A percentile compares a stretch with the other conserved stretches of the same genome.
These are phyloP conservation scores for Pitangus sulphuratus DNA, from an alignment of 2,797 vertebrate species.

Conservation along the genomic window DNA sequence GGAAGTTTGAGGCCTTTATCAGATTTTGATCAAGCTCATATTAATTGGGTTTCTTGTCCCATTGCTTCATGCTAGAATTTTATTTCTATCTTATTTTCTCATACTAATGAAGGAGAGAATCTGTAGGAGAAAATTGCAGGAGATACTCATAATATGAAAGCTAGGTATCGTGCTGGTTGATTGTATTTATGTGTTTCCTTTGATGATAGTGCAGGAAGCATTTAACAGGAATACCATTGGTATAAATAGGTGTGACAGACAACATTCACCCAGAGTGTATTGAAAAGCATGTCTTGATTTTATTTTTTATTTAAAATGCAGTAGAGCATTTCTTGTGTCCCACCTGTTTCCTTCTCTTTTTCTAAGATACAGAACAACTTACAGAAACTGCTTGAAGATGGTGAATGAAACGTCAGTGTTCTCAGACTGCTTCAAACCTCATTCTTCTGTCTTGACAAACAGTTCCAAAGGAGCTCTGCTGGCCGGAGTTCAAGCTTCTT, in stretches of 20 bases:
- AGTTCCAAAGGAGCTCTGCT: conserved; percentile 68
- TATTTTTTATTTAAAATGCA: not conserved
- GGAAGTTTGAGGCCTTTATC: not conserved
- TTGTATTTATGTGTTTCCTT: not conserved
- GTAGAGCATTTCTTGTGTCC: not conserved
- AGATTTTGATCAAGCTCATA: not conserved
- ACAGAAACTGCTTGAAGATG: conserved; percentile 78
- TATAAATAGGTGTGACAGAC: not conserved
- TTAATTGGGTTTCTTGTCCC: not conserved
- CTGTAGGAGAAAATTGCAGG: not conserved
- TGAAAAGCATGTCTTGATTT: not conserved
- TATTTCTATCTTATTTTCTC: not conserved
- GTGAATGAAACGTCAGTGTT: conserved; percentile 57
- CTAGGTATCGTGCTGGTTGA: not conserved
- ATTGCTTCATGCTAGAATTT: not conserved
- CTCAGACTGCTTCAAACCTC: conserved; percentile 44
- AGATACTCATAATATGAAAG: not conserved
- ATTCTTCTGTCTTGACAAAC: conserved; percentile 13
- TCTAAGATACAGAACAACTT: conserved; percentile 82
- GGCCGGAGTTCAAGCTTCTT: conserved; percentile 60
- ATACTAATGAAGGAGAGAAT: not conserved
- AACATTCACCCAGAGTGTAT: not conserved
- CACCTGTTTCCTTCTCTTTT: conserved; percentile 24
- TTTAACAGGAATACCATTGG: not conserved
- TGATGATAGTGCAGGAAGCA: not conserved